phyloP scores from a whole-genome alignment of 2,888 invertebrate genomes.

The Phragmatobia fuliginosa region DNA sequence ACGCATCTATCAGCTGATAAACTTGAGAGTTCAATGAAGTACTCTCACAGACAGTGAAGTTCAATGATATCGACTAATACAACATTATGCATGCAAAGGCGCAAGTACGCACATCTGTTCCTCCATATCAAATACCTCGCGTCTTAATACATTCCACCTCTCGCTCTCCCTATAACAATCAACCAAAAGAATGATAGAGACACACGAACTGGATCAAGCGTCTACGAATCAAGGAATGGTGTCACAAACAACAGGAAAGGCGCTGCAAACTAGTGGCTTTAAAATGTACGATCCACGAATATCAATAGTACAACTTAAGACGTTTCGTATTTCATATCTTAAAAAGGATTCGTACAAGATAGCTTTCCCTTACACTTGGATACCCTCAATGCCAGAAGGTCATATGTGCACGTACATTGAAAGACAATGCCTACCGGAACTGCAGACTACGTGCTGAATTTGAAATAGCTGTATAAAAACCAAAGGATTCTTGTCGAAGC shows the following conservation, averaged over 20 bases:
- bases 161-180: conserved; percentile 54
- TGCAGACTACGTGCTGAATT: conserved; percentile 80
- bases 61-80: conserved; percentile 76
- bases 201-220: conserved; percentile 71
- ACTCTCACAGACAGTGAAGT: conserved; percentile 76
- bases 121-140: conserved; percentile 78
- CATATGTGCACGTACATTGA: conserved; percentile 73
- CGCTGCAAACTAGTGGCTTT: conserved; percentile 40
- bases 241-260: conserved; percentile 79
- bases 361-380: conserved; percentile 84
- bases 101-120: conserved; percentile 69
- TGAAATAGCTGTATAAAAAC: conserved; percentile 87
- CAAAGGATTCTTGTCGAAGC: conserved; percentile 78
- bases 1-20: conserved; percentile 14
- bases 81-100: conserved; percentile 74
- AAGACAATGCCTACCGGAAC: conserved; percentile 84
- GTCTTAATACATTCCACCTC: conserved; percentile 59
- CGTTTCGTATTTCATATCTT: conserved; percentile 61
- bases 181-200: conserved; percentile 56
- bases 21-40: conserved; percentile 55
- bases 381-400: conserved; percentile 68
- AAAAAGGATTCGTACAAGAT: conserved; percentile 82
- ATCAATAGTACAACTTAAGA: conserved; percentile 65
- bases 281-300: conserved; percentile 65
- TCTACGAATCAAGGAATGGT: conserved; percentile 80